Percentiles rank a stretch among this genome's conserved stretches.
phyloP scores from a whole-genome alignment of 2,797 vertebrate genomes.

The Helostoma temminkii region DNA sequence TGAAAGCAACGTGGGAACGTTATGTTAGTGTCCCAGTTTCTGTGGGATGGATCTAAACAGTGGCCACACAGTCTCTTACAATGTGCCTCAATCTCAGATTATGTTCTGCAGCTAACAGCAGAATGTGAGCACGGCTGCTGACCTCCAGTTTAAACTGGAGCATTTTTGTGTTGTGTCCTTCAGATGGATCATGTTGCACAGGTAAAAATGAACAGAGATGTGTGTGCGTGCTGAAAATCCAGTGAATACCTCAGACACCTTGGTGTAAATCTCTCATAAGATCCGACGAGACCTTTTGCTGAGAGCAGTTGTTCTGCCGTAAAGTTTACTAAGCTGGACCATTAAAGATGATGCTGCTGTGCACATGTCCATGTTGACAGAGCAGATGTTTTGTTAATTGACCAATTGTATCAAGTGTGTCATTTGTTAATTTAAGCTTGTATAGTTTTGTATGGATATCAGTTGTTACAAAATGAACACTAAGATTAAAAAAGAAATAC shows the following conservation, averaged over 20 bases:
- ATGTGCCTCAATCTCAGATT: conserved; percentile 9
- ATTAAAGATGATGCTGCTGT: conserved; percentile 22
- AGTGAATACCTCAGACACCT: conserved; percentile 54
- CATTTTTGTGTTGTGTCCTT: conserved; percentile 25
- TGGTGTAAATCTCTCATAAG: conserved; percentile 5
- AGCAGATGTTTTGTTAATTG: conserved; percentile 25
- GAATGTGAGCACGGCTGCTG: neutral
- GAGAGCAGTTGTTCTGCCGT: neutral
- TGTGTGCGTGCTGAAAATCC: conserved; percentile 3
- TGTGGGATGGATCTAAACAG: neutral
- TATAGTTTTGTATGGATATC: conserved; percentile 71
- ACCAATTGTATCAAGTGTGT: conserved; percentile 22
- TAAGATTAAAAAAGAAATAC: conserved; percentile 38
- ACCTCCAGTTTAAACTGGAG: conserved; percentile 10
- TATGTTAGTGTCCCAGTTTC: neutral
- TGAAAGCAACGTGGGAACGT: neutral
- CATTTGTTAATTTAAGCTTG: conserved; percentile 69
- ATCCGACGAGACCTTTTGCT: conserved; percentile 6
- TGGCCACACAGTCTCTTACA: neutral
- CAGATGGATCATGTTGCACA: neutral
- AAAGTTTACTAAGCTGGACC: conserved; percentile 25
- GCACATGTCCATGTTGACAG: conserved; percentile 3
- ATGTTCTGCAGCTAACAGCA: conserved; percentile 18
- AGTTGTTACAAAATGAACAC: conserved; percentile 50
- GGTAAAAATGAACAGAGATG: neutral